Evolutionary conservation across 2,797 vertebrate genomes (phyloP).

Genomic region (Acanthiza pusilla): DNA sequence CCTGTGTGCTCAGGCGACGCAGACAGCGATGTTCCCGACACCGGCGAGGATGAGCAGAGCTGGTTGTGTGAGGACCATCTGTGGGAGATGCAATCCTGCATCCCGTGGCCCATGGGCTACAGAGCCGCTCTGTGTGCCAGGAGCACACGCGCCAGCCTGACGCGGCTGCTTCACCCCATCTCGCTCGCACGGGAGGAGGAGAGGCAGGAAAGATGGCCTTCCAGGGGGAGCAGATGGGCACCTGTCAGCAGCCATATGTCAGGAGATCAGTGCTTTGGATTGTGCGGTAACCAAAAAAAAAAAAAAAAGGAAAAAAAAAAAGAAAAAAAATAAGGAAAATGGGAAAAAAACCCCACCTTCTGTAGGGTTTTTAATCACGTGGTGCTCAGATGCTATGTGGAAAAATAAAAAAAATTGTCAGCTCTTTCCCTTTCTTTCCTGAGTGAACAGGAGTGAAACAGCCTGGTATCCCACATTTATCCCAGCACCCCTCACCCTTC

Average conservation of each 20-base stretch:
- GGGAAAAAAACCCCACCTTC: background rate
- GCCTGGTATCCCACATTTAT: background rate
- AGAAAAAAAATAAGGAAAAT: too few species aligned
- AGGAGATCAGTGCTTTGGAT: slow-evolving; percentile 27
- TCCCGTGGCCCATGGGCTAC: fast-evolving
- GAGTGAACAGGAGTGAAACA: background rate
- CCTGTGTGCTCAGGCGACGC: background rate
- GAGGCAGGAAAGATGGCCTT: background rate
- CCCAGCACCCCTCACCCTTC: background rate
- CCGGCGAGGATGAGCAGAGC: background rate
- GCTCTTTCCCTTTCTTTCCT: background rate
- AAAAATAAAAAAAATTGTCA: background rate
- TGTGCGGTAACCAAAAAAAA: background rate
- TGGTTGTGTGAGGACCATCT: background rate
- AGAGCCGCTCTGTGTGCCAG: background rate
- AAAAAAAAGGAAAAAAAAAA: too few species aligned
- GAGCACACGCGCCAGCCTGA: background rate
- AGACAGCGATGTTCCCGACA: background rate
- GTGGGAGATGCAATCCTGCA: background rate
- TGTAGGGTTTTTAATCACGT: slow-evolving; percentile 14
- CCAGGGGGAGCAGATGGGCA: slow-evolving; percentile 5
- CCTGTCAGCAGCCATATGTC: slow-evolving; percentile 58
- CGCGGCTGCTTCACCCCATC: background rate
- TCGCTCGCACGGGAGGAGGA: background rate
- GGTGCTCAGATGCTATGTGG: slow-evolving; percentile 33